Evolutionary conservation across 2,797 vertebrate genomes (phyloP).

Genomic region (Nannoperca australis): DNA sequence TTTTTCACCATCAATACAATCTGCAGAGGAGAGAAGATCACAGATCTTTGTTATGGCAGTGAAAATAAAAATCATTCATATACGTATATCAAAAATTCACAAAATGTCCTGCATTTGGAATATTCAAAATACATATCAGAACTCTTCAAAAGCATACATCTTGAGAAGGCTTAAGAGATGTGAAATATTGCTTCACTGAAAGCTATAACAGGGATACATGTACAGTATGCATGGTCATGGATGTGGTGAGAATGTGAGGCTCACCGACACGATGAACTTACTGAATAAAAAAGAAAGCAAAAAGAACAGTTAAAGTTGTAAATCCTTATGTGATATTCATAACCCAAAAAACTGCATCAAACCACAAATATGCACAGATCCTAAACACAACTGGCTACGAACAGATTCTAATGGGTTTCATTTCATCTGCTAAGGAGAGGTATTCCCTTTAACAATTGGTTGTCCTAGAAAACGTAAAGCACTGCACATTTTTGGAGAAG

Average conservation of each 20-base stretch:
- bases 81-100: constrained; percentile 85
- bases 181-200: constrained; percentile 82
- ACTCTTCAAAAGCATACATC: constrained; percentile 73
- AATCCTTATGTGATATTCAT: constrained; percentile 4
- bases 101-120: constrained; percentile 87
- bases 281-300: not conserved
- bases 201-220: constrained; percentile 50
- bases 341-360: constrained; percentile 16
- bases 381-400: constrained; percentile 5
- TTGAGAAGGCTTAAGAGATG: constrained; percentile 77
- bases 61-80: constrained; percentile 80
- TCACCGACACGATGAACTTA: constrained; percentile 5
- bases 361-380: constrained; percentile 28
- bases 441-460: constrained; percentile 49
- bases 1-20: constrained; percentile 77
- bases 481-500: constrained; percentile 3
- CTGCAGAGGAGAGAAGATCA: constrained; percentile 79
- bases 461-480: constrained; percentile 20
- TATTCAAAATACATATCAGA: constrained; percentile 85
- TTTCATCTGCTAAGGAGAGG: constrained; percentile 24
- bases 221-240: constrained; percentile 43
- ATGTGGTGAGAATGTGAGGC: constrained; percentile 35
- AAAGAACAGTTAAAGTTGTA: not conserved
- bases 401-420: constrained; percentile 10
- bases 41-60: constrained; percentile 85